A percentile compares a stretch with the other conserved stretches of the same genome.
Conservation (phyloP, 2,797 vertebrate genomes). For the Graptemys geographica region DNA sequence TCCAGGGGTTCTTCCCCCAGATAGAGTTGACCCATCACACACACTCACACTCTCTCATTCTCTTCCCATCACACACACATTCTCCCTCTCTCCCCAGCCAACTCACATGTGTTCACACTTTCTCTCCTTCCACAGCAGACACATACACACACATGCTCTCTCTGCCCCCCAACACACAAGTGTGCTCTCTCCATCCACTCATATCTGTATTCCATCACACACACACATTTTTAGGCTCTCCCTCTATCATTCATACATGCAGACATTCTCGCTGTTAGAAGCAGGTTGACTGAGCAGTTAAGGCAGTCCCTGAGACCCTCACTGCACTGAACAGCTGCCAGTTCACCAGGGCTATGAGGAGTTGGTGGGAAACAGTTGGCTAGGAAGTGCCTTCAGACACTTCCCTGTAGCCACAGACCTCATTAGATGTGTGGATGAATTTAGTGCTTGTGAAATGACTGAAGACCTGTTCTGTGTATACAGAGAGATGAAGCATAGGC, state of each 20-base stretch:
- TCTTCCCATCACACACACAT: background rate
- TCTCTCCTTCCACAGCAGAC: no score
- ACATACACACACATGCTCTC: background rate
- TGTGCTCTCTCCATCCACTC: background rate
- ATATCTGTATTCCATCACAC: background rate
- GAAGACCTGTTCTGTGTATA: background rate
- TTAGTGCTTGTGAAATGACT: background rate
- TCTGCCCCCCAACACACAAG: background rate
- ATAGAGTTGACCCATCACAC: background rate
- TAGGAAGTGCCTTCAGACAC: background rate
- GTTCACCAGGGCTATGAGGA: background rate
- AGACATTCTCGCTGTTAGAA: background rate
- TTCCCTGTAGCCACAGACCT: background rate
- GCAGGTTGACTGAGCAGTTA: background rate
- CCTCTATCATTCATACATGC: no score
- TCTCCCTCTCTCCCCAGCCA: background rate
- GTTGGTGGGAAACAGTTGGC: background rate
- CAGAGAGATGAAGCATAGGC: accelerated
- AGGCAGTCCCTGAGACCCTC: background rate
- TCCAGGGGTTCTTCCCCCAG: no score
- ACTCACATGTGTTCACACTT: no score
- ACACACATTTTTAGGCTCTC: no score
- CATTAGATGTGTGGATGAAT: background rate
- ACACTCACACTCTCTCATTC: background rate
- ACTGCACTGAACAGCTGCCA: background rate